Conservation (phyloP, 2,113 vertebrate species). For the Gobiocypris rarus region DNA sequence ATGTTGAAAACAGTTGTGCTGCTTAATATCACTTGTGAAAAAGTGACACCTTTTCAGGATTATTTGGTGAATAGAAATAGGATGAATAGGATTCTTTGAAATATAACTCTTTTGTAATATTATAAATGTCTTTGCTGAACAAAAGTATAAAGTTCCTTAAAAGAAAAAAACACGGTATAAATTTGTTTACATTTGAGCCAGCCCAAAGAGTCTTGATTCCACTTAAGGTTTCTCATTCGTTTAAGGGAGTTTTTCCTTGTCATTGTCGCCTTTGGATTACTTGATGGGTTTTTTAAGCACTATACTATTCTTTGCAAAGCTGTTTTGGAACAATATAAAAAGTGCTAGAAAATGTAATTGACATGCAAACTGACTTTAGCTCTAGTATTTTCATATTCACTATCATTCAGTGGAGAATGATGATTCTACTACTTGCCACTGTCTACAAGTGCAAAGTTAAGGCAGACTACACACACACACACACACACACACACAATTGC, state of each 20-base stretch:
- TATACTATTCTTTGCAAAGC: neutral
- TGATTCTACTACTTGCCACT: neutral
- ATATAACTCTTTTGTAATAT: too few species aligned
- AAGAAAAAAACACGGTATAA: too few species aligned
- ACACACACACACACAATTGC: neutral
- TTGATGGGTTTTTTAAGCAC: neutral
- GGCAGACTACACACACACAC: neutral
- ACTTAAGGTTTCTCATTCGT: neutral
- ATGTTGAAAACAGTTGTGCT: neutral
- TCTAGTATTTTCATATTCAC: neutral
- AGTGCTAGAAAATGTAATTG: neutral
- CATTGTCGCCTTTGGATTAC: neutral
- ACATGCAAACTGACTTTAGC: neutral
- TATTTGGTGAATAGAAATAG: neutral
- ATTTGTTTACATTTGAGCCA: too few species aligned
- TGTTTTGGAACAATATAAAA: neutral
- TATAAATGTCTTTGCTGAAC: too few species aligned
- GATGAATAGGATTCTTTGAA: neutral
- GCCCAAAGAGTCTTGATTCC: neutral
- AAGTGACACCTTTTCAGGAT: neutral
- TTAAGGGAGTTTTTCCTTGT: neutral
- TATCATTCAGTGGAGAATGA: neutral
- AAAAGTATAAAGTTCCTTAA: too few species aligned
- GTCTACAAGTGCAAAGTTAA: neutral
- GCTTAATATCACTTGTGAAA: neutral